These are phyloP conservation scores for Diploscapter pachys DNA, from an alignment of 1,140 invertebrate genomes.

Conservation along the genomic window DNA sequence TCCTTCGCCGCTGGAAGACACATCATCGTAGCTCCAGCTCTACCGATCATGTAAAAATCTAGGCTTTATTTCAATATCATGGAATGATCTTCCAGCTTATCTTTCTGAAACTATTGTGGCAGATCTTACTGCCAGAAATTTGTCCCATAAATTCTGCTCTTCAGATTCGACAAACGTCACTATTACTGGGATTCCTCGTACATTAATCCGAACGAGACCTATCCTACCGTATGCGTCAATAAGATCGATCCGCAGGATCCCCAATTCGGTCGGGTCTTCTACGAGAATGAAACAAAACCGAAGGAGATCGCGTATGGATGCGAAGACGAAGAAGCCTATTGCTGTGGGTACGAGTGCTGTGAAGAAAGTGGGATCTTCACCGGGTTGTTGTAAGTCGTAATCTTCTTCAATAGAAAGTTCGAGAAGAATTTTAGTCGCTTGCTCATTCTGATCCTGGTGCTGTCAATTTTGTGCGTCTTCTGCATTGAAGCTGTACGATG, in stretches of 20 bases:
- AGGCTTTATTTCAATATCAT: neutral
- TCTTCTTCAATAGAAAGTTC: neutral
- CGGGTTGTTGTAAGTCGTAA: constrained; percentile 19
- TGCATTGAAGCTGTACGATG: constrained; percentile 15
- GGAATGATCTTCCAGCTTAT: too few species aligned
- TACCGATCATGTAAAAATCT: neutral
- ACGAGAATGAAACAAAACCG: constrained; percentile 14
- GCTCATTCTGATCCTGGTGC: constrained; percentile 10
- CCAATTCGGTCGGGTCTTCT: constrained; percentile 16
- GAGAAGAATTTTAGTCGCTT: neutral
- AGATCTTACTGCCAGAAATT: too few species aligned
- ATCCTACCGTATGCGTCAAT: constrained; percentile 11
- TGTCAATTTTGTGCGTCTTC: constrained; percentile 8
- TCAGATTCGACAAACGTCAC: neutral
- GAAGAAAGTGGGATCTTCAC: constrained; percentile 3
- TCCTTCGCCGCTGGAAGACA: constrained; percentile 9
- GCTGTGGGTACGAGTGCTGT: constrained; percentile 24
- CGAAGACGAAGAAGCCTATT: neutral
- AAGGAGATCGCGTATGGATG: constrained; percentile 13
- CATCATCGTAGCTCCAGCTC: neutral
- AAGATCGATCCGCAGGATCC: constrained; percentile 23
- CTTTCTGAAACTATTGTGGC: too few species aligned
- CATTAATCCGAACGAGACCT: neutral
- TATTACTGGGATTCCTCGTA: constrained; percentile 25
- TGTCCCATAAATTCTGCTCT: neutral